Base-by-base conservation (phyloP, 2,113 vertebrate genomes). In the Syngnathus floridae region DNA sequence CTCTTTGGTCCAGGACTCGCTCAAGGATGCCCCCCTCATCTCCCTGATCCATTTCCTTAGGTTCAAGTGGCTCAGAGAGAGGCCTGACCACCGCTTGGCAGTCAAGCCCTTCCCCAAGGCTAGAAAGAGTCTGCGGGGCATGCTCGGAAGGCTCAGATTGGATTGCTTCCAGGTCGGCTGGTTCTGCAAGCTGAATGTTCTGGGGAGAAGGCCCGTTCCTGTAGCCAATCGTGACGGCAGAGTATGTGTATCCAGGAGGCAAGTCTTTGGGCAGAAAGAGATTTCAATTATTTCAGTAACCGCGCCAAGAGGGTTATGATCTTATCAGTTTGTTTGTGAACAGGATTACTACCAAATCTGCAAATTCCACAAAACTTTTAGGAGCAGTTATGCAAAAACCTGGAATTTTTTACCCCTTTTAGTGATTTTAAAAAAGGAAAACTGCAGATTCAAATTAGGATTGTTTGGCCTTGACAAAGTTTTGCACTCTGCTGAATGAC, bases 91-190 rank as follows among this genome's bases (percentile, higher is more conserved):
- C 77, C 2, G 78, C 84, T 64, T 88, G 87, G 64, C 88, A 84
- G 4, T 88, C 78, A 11, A 77, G 71, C 65, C 82, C 88, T 64
- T 90, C 87, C 0, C 40, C 79, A 48, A 90, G 64, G 51, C 64
- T 74, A 43, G 88, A 82, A 51, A 91, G 64, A 1, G 83, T 51
- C 63, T 79, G 87, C 0, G 22, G 68, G 0, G 62, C 51, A 7
- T 89, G 86, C 55, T 82, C 74, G 11, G 78, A 77, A 55, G 90
- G 84, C 78, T 88, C 90, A 0, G 35, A 83, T 3, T 93, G 94
- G 86, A 97, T 92, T 65, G 94, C 88, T 88, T 94, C 86, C 57
- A 94, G 87, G 76, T 93, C 91, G 0, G 88, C 91, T n/a, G 93
- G 93, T 80, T 94, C 92, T 26, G 92, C 90, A 21, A 94, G 88